These are phyloP conservation scores for Drosophila quinaria DNA, from an alignment of 2,888 invertebrate genomes.

Conservation along the genomic window DNA sequence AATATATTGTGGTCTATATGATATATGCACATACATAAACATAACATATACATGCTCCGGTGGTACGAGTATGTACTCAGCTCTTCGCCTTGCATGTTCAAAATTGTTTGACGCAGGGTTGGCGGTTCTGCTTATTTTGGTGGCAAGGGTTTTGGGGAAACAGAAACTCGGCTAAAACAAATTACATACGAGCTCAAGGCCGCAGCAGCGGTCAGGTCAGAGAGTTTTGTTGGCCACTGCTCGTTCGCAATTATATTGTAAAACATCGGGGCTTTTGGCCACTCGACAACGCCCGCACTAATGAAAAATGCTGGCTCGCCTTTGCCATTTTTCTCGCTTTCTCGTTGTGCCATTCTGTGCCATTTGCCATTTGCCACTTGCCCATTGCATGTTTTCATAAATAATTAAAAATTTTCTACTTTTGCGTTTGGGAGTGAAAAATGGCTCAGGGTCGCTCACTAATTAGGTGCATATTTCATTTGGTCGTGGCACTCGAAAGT, in stretches of 20 bases:
- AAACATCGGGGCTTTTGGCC: conserved; percentile 51
- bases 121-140: not conserved
- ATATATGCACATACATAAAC: conserved; percentile 35
- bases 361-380: conserved; percentile 16
- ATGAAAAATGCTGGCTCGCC: conserved; percentile 67
- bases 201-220: conserved; percentile 67
- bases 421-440: conserved; percentile 38
- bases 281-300: conserved; percentile 62
- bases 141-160: not conserved
- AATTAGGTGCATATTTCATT: conserved; percentile 66
- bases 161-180: conserved; percentile 63
- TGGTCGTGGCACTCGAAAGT: conserved; percentile 35
- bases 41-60: conserved; percentile 22
- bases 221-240: conserved; percentile 51
- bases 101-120: conserved; percentile 47
- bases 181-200: conserved; percentile 75
- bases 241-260: conserved; percentile 72
- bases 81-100: conserved; percentile 71
- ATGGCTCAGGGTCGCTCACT: conserved; percentile 67
- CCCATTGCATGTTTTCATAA: conserved; percentile 75
- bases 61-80: conserved; percentile 35
- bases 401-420: conserved; percentile 70
- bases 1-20: conserved; percentile 68
- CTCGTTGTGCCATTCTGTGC: not conserved
- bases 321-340: conserved; percentile 21